Base-by-base conservation (phyloP, 2,888 invertebrate species). In the Ariolimax columbianus region DNA sequence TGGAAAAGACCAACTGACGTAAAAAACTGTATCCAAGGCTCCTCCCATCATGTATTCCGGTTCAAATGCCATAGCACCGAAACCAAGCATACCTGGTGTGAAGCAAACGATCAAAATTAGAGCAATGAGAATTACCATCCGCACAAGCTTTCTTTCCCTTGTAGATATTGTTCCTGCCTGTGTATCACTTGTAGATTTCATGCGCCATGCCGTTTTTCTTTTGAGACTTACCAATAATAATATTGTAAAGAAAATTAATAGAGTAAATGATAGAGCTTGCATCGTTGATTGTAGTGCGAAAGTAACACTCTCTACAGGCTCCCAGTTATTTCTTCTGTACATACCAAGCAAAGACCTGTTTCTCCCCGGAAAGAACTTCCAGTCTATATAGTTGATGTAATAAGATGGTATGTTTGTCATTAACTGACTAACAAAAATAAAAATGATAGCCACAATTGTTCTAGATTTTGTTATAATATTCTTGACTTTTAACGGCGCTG, bases 271-370 rank as follows among this genome's bases (percentile, higher is more conserved):
- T 7, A 43, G 0, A 0, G 59, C 38, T 68, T 75, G 75, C 75
- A 75, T 70, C 26, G 43, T 63, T 0, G 51, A 43, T 0, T 59
- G 72, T 11, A 73, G 66, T 51, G 70, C 55, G 38, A 72, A 84
- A 59, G 73, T 68, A 19, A 77, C 38, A 47, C 78, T 68, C 14
- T 73, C 83, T 0, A 75, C 78, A 26, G 70, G 83, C 26, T 73
- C 73, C 30, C 36, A 51, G 26, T 66, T 55, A 19, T 38, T 55
- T 66, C 55, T 7, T 0, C 38, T 26, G 6, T 59, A 68, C 4
- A 85, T 82, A 38, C 72, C 78, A 38, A 84, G 72, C 68, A 87
- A 40, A 36, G 55, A 68, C 36, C 83, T 82, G 72, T 79, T 85
- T 33, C 66, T 59, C 55, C 79, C 73, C 14, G 72, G 59, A 33